phyloP scores from a whole-genome alignment of 2,113 vertebrate genomes.

The Coptodon bakossiorum region DNA sequence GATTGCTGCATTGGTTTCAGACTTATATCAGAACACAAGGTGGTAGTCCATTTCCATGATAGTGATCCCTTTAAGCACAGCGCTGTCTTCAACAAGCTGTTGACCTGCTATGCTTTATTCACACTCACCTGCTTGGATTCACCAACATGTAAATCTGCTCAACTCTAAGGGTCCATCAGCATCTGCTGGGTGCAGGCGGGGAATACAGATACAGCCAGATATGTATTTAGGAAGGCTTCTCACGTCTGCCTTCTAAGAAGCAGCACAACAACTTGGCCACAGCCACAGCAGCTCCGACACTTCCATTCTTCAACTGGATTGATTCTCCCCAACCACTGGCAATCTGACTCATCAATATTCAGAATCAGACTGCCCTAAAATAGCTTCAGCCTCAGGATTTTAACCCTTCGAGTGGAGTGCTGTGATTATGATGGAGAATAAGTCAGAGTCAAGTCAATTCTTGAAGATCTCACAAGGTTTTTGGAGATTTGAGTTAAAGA shows the following conservation, averaged over 20 bases:
- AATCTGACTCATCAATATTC: conserved; percentile 65
- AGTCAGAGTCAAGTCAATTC: background rate
- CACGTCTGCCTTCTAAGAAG: conserved; percentile 43
- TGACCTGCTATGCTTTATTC: conserved; percentile 45
- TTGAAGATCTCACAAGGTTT: background rate
- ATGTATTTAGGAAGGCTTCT: conserved; percentile 37
- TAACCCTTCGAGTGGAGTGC: conserved; percentile 1
- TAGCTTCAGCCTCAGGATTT: conserved; percentile 27
- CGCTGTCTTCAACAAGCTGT: conserved; percentile 32
- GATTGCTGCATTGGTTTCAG: background rate
- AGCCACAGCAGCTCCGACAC: conserved; percentile 37
- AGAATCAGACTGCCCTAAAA: conserved; percentile 38
- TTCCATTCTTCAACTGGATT: conserved; percentile 59
- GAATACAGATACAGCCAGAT: conserved; percentile 47
- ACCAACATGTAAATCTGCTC: conserved; percentile 39
- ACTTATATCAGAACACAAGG: background rate
- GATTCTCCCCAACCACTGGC: conserved; percentile 52
- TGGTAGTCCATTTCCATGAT: background rate
- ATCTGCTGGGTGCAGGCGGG: conserved; percentile 32
- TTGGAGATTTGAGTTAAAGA: background rate
- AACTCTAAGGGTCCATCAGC: conserved; percentile 34
- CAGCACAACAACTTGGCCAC: conserved; percentile 50
- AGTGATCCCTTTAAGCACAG: background rate
- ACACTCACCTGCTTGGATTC: conserved; percentile 42
- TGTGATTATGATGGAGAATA: background rate